These are phyloP conservation scores for Cartodere bifasciata DNA, from an alignment of 2,888 invertebrate genomes.

Conservation along the genomic window DNA sequence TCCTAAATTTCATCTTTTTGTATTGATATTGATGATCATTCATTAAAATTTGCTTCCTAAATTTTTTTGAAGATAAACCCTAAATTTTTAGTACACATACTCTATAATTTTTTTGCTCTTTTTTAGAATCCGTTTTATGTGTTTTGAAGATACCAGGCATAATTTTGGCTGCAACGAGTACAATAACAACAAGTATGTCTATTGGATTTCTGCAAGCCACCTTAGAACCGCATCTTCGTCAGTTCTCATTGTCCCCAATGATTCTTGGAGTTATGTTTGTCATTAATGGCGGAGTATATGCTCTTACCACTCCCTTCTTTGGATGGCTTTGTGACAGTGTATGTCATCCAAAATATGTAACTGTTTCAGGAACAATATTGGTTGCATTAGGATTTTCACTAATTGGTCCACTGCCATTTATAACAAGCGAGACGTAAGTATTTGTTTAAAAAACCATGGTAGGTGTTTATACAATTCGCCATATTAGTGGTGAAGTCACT, in stretches of 20 bases:
- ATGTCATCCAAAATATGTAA: conserved; percentile 53
- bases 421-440: conserved; percentile 48
- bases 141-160: conserved; percentile 64
- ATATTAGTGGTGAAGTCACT: no score
- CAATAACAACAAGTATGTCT: conserved; percentile 66
- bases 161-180: conserved; percentile 53
- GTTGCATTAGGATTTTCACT: conserved; percentile 57
- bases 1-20: no score
- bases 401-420: conserved; percentile 70
- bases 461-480: no score
- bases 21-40: no score
- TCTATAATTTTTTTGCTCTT: no score
- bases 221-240: conserved; percentile 72
- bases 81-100: conserved; percentile 5
- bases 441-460: conserved; percentile 2
- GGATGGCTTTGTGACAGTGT: conserved; percentile 67
- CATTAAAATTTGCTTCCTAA: no score
- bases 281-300: conserved; percentile 71
- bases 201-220: conserved; percentile 84
- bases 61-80: conserved; percentile 2
- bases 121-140: conserved; percentile 49
- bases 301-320: conserved; percentile 64
- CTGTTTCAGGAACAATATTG: conserved; percentile 51
- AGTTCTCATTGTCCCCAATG: conserved; percentile 57
- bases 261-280: conserved; percentile 70